A percentile compares a stretch with the other conserved stretches of the same genome.
These are phyloP conservation scores for Cryptotis parvus DNA, from an alignment of 2,113 vertebrate species.

Conservation along the genomic window DNA sequence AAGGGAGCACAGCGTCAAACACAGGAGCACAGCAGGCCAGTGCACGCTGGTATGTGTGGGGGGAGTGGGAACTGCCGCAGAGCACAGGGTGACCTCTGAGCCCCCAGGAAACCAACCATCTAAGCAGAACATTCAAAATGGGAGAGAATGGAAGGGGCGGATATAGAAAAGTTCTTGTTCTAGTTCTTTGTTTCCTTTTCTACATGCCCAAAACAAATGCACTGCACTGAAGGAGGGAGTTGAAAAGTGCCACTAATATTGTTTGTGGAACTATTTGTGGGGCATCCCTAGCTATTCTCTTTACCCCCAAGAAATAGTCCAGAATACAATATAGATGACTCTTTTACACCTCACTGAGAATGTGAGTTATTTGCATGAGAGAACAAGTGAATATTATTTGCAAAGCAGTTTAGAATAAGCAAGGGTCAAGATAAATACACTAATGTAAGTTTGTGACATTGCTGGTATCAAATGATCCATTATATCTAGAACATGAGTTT, in stretches of 20 bases:
- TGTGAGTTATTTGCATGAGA: not conserved
- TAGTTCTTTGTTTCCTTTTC: not conserved
- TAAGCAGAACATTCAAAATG: not conserved
- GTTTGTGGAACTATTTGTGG: not conserved
- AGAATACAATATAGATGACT: not conserved
- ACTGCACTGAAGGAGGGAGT: no score
- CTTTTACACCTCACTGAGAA: not conserved
- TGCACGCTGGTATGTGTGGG: not conserved
- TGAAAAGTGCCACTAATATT: not conserved
- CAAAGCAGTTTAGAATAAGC: conserved; percentile 38
- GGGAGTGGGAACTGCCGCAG: not conserved
- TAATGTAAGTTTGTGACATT: not conserved
- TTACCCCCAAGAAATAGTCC: not conserved
- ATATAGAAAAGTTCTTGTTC: not conserved
- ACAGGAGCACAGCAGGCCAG: not conserved
- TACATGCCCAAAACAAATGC: not conserved
- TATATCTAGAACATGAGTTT: not conserved
- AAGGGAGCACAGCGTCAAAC: not conserved
- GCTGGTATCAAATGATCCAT: not conserved
- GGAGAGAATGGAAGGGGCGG: not conserved
- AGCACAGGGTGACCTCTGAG: not conserved
- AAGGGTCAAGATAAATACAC: conserved; percentile 11
- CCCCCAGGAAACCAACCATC: not conserved
- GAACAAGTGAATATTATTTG: not conserved
- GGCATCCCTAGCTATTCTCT: not conserved